Base-by-base conservation (phyloP, 2,888 invertebrate genomes). In the Linnaemya tessellans region DNA sequence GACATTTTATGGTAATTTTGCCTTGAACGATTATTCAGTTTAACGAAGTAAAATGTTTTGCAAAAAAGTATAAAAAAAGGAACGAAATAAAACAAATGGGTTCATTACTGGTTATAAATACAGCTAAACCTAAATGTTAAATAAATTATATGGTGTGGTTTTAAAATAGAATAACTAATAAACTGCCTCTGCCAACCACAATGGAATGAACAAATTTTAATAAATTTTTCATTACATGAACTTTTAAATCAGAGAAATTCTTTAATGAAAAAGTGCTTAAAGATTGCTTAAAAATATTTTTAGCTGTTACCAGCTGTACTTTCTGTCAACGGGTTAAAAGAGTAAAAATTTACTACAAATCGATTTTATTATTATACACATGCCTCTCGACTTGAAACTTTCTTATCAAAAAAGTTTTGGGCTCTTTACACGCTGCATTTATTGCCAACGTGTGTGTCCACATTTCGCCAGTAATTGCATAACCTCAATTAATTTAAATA, bases 91-190 rank as follows among this genome's bases (percentile, higher is more conserved):
- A 81, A 81, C 80, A 75, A 81, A 75, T 75, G 81, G 10, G n/a
- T 81, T 81, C 51, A 74, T 80, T 81, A 81, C 60, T 38, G 56
- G 11, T 3, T 13, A 62, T 71, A 75, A 60, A 70, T 71, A 74
- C 46, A 70, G n/a, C 46, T 46, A 46, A 71, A 80, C 35, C 54
- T 13, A 64, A 70, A 56, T 58, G 58, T 79, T 65, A 64, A 79
- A 84, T 81, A 81, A 54, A 79, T 80, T 79, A 79, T 73, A 79
- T 73, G 68, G 84, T 56, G 74, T 56, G 74, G 74, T 65, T 79
- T 81, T 68, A 22, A 30, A 64, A 46, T 56, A 15, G 43, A 56
- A 80, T 73, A 65, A 64, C 20, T 22, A 64, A 70, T 64, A 71
- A 18, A 68, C 58, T 54, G 0, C 22, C 13, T 22, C 15, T 0